These are phyloP conservation scores for Melieria picta DNA, from an alignment of 2,888 invertebrate genomes.

Conservation along the genomic window DNA sequence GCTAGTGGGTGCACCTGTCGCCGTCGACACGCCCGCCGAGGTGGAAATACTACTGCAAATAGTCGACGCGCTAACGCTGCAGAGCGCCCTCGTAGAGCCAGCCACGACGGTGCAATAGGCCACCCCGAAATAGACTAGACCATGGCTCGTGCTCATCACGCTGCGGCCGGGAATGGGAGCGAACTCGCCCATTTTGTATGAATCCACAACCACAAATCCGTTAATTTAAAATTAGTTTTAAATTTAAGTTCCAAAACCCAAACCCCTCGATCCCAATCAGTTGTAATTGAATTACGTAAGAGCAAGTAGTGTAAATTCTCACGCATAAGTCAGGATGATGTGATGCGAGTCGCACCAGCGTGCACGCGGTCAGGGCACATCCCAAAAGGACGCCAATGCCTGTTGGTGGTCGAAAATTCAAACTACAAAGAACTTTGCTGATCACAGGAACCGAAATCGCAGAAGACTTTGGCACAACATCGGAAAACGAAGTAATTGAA, in stretches of 20 bases:
- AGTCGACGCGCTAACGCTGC: constrained; percentile 61
- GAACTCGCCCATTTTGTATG: constrained; percentile 1
- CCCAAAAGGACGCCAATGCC: too few species aligned
- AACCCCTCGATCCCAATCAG: constrained; percentile 2
- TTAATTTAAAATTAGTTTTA: constrained; percentile 7
- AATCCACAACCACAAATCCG: constrained; percentile 10
- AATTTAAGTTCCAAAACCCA: constrained; percentile 25
- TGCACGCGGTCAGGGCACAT: too few species aligned
- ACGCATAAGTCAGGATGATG: background rate
- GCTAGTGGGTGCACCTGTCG: constrained; percentile 63
- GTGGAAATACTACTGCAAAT: constrained; percentile 64
- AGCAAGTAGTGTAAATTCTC: constrained; percentile 40
- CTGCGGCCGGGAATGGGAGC: background rate
- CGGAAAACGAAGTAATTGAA: too few species aligned
- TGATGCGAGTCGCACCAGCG: background rate
- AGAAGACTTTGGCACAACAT: too few species aligned
- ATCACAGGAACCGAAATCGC: too few species aligned
- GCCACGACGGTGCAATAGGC: constrained; percentile 47
- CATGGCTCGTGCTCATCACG: background rate
- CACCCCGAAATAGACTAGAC: too few species aligned
- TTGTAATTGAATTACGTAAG: constrained; percentile 49
- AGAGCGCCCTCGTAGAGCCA: constrained; percentile 60
- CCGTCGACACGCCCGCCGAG: constrained; percentile 58
- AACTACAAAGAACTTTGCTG: too few species aligned
- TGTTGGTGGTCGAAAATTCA: too few species aligned